phyloP scores from a whole-genome alignment of 1,140 invertebrate genomes.

The Goniozus legneri region DNA sequence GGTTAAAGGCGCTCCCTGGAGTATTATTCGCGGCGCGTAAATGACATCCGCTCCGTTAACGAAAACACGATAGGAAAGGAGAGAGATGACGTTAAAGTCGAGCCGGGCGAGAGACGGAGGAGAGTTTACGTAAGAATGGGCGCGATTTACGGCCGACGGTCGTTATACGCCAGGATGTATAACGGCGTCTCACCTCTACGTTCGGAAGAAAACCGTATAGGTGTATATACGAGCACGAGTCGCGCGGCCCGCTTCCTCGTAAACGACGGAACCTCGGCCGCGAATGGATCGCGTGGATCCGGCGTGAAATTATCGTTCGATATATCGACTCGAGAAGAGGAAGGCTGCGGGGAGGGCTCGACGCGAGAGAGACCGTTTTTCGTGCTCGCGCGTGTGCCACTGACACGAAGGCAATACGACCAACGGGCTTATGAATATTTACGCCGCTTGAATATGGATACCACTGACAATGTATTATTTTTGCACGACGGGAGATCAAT shows the following conservation, averaged over 20 bases:
- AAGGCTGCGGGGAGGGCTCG: not conserved
- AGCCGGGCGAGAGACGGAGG: no score
- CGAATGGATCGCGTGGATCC: no score
- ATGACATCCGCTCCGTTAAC: no score
- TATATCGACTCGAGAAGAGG: not conserved
- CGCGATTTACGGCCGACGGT: no score
- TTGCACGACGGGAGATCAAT: conserved; percentile 44
- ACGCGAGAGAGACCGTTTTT: not conserved
- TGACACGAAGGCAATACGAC: conserved; percentile 35
- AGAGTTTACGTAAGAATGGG: no score
- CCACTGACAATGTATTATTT: conserved; percentile 49
- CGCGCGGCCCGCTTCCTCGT: not conserved
- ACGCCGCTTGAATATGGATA: conserved; percentile 48
- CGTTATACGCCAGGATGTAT: no score
- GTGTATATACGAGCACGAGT: not conserved
- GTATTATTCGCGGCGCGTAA: no score
- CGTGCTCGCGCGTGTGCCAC: conserved; percentile 2
- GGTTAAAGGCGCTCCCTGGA: no score
- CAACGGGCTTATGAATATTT: conserved; percentile 48
- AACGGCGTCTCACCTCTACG: no score
- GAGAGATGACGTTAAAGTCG: no score
- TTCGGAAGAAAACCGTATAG: not conserved
- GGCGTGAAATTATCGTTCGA: not conserved
- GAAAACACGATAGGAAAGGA: no score
- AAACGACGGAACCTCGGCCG: not conserved